Percentiles rank a stretch among this genome's conserved stretches.
These are phyloP conservation scores for Bos indicus DNA, from an alignment of 2,113 vertebrate species.

Conservation along the genomic window DNA sequence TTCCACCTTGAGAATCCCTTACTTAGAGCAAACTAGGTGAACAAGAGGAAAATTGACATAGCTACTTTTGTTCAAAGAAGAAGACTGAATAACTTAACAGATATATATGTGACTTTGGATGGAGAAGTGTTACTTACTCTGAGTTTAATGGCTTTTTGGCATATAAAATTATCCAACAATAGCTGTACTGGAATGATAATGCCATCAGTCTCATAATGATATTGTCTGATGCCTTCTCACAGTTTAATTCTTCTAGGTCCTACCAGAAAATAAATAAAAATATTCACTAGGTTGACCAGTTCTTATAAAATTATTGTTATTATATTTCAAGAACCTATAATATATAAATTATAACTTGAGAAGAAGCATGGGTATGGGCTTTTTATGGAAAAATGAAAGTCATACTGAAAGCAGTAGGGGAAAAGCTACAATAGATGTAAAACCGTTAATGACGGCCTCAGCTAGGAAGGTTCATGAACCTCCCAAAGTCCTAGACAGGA, in stretches of 20 bases:
- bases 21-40: background rate
- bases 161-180: conserved; percentile 92
- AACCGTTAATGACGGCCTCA: background rate
- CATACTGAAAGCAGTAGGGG: background rate
- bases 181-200: conserved; percentile 91
- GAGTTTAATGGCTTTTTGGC: conserved; percentile 78
- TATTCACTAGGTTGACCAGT: conserved; percentile 7
- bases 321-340: background rate
- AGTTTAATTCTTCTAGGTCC: conserved; percentile 85
- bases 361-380: background rate
- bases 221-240: conserved; percentile 82
- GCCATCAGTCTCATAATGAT: conserved; percentile 86
- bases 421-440: background rate
- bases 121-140: conserved; percentile 77
- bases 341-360: background rate
- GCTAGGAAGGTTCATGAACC: background rate
- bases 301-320: conserved; percentile 6
- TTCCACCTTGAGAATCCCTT: conserved; percentile 12
- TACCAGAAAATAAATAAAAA: conserved; percentile 68
- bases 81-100: conserved; percentile 23
- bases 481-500: background rate
- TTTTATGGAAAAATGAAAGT: conserved; percentile 31
- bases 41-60: background rate
- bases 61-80: background rate
- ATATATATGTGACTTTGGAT: conserved; percentile 31